Percentiles rank a stretch among this genome's conserved stretches.
Evolutionary conservation across 2,113 vertebrate genomes (phyloP).

Genomic region (Fulmarus glacialis): DNA sequence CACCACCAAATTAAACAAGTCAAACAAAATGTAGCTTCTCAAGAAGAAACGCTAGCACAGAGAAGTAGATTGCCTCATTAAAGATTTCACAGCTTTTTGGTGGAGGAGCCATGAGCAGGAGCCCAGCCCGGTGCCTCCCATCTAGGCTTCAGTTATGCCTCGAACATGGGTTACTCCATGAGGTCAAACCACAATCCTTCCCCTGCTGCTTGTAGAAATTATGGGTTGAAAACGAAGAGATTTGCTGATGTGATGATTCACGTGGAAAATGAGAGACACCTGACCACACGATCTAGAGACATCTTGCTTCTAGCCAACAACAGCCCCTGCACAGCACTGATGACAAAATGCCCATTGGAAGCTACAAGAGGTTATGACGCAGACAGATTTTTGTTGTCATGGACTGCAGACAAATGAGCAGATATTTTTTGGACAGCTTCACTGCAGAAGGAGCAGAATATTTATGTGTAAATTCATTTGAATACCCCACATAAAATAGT

Average conservation of each 20-base stretch:
- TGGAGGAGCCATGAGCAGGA: not conserved
- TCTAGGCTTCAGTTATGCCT: not conserved
- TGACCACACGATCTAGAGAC: not conserved
- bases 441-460: not conserved
- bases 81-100: not conserved
- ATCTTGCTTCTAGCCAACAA: not conserved
- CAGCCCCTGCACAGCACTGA: not conserved
- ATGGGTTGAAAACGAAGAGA: not conserved
- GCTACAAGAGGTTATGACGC: not conserved
- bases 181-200: not conserved
- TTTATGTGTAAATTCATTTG: not conserved
- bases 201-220: not conserved
- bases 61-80: not conserved
- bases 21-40: not conserved
- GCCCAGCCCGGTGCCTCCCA: not conserved
- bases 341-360: not conserved
- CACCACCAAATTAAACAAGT: not conserved
- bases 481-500: not conserved
- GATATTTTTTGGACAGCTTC: not conserved
- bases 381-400: not conserved
- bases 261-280: not conserved
- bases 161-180: not conserved
- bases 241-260: not conserved
- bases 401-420: not conserved
- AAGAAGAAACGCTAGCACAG: not conserved